A percentile compares a stretch with the other conserved stretches of the same genome.
These are phyloP conservation scores for Ceyx erithaca DNA, from an alignment of 2,797 vertebrate species.

Conservation along the genomic window DNA sequence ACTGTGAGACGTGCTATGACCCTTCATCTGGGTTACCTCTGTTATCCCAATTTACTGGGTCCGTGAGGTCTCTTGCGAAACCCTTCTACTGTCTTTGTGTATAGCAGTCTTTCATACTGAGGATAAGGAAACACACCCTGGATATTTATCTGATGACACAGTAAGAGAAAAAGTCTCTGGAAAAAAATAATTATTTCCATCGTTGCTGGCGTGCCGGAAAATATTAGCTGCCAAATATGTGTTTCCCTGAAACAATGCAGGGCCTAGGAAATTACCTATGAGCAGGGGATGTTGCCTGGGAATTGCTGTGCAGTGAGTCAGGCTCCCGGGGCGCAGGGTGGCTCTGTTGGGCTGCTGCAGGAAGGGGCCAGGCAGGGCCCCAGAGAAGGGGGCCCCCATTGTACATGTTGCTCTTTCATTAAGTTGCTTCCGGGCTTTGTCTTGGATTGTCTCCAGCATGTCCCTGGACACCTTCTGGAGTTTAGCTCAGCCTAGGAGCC, in stretches of 20 bases:
- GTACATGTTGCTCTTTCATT: neutral
- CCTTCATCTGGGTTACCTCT: neutral
- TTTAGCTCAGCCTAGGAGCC: neutral
- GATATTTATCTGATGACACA: slow-evolving; percentile 34
- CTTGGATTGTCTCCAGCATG: neutral
- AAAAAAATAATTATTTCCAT: slow-evolving; percentile 2
- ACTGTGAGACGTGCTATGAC: neutral
- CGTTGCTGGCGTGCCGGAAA: neutral
- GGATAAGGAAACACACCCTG: slow-evolving; percentile 32
- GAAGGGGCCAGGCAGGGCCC: neutral
- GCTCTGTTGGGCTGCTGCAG: neutral
- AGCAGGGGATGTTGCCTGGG: neutral
- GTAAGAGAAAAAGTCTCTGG: neutral
- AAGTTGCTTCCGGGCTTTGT: neutral
- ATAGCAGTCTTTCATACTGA: neutral
- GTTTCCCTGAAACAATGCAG: neutral
- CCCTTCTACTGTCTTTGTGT: neutral
- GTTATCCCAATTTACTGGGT: accelerated
- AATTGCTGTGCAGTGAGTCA: neutral
- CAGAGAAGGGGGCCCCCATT: accelerated
- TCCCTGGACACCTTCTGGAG: neutral
- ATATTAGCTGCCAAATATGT: neutral
- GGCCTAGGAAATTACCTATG: neutral
- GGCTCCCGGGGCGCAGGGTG: accelerated
- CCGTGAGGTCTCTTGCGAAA: neutral